Evolutionary conservation across 2,888 invertebrate genomes (phyloP).

Genomic region (Eugnorisma glareosa): DNA sequence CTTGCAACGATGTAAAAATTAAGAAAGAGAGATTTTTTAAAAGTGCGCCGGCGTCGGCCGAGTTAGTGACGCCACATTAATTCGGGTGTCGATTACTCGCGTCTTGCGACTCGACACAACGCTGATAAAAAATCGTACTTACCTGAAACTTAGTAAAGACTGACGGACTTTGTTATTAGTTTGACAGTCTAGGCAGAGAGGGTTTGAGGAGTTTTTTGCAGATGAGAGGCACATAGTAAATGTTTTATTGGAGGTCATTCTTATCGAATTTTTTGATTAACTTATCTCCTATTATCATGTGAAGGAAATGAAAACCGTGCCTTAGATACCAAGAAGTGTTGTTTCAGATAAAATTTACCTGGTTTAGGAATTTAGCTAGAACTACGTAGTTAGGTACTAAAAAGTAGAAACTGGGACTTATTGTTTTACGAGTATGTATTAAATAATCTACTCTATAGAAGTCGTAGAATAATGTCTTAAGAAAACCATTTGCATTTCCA

Average conservation of each 20-base stretch:
- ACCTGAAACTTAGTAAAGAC: conserved; percentile 68
- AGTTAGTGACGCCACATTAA: conserved; percentile 90
- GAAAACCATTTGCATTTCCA: neutral
- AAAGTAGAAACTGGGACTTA: neutral
- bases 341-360: neutral
- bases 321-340: neutral
- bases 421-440: neutral
- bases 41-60: conserved; percentile 78
- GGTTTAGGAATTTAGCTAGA: neutral
- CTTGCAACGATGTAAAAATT: conserved; percentile 90
- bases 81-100: conserved; percentile 86
- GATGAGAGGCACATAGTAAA: neutral
- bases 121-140: conserved; percentile 74
- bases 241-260: neutral
- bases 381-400: neutral
- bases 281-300: neutral
- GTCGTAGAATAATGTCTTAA: neutral
- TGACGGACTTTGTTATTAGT: conserved; percentile 63
- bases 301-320: neutral
- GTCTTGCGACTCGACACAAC: conserved; percentile 66
- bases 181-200: conserved; percentile 41
- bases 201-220: conserved; percentile 27
- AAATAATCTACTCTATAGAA: neutral
- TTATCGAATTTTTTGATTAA: neutral
- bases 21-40: conserved; percentile 87